Evolutionary conservation across 1,140 invertebrate species (phyloP).

Genomic region (Halotydeus destructor): DNA sequence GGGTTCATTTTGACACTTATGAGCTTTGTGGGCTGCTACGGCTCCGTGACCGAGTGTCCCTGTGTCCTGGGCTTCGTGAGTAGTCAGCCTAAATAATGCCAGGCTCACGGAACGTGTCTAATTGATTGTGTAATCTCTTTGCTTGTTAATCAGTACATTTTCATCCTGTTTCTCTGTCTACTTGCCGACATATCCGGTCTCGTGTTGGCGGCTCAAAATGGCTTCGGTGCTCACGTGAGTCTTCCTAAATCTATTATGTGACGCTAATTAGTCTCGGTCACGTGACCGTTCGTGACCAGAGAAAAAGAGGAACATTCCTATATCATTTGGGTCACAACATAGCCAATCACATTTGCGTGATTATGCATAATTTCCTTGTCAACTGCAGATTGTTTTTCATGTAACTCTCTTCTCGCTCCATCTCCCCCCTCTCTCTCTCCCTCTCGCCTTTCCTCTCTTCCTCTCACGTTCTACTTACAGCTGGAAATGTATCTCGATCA

Average conservation of each 20-base stretch:
- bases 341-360: neutral
- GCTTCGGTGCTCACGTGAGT: conserved; percentile 7
- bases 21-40: conserved; percentile 8
- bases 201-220: conserved; percentile 5
- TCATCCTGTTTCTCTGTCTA: conserved; percentile 2
- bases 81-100: neutral
- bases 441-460: neutral
- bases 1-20: conserved; percentile 9
- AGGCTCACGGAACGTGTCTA: neutral
- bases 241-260: too few relatives aligned
- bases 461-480: conserved; percentile 5
- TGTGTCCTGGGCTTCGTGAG: conserved; percentile 3
- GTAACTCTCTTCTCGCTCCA: neutral
- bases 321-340: neutral
- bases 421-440: neutral
- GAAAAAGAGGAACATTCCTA: neutral
- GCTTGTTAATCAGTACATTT: conserved; percentile 2
- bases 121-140: neutral
- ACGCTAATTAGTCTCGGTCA: too few relatives aligned
- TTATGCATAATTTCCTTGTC: neutral
- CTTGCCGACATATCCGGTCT: neutral
- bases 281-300: neutral
- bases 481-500: conserved; percentile 12
- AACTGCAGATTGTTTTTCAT: neutral
- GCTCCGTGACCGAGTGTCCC: neutral